phyloP scores from a whole-genome alignment of 2,113 vertebrate species.

The Embiotoca jacksoni region DNA sequence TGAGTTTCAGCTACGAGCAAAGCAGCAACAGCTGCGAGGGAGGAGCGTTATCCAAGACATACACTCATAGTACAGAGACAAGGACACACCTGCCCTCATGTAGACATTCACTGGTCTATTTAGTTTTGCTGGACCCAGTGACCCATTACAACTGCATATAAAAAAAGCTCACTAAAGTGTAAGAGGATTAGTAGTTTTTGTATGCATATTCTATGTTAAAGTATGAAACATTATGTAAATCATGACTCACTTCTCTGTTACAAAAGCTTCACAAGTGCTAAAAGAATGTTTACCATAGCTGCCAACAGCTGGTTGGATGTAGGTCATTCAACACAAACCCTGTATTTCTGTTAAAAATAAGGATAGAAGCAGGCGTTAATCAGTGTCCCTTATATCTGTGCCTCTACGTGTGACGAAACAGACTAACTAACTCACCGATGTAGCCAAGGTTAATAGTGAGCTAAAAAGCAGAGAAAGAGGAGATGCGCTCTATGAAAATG shows the following conservation, averaged over 20 bases:
- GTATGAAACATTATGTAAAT: neutral
- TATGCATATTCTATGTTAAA: neutral
- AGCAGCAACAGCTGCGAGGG: neutral
- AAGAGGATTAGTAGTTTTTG: slow-evolving; percentile 4
- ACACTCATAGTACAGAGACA: slow-evolving; percentile 38
- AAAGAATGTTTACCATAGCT: neutral
- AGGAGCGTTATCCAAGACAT: slow-evolving; percentile 38
- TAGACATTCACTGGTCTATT: slow-evolving; percentile 7
- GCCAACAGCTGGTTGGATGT: neutral
- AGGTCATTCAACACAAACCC: neutral
- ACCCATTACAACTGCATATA: slow-evolving; percentile 30
- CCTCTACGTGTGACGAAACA: neutral
- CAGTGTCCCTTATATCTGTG: neutral
- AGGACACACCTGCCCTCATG: slow-evolving; percentile 48
- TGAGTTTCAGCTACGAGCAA: slow-evolving; percentile 23
- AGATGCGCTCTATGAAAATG: neutral
- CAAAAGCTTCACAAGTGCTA: neutral
- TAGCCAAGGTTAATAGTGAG: neutral
- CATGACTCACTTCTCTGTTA: neutral
- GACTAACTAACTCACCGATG: neutral
- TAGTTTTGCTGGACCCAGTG: slow-evolving; percentile 29
- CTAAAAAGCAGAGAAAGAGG: no score
- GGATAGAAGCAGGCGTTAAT: neutral
- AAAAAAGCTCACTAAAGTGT: neutral
- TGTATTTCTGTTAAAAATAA: neutral